Base-by-base conservation (phyloP, 2,797 vertebrate genomes). In the Gymnothorax reevesii region DNA sequence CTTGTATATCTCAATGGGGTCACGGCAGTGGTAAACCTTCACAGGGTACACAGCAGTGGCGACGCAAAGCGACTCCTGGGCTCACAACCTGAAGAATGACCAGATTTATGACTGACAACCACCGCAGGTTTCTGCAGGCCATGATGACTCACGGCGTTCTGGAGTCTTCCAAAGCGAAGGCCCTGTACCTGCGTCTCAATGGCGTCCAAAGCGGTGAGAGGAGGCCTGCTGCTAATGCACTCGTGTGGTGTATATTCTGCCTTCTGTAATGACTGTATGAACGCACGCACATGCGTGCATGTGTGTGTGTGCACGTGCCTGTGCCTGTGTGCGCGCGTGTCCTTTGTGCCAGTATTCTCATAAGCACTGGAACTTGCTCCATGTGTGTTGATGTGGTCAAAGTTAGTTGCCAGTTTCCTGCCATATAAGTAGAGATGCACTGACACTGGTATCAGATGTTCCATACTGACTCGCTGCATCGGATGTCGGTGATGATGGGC, bases 101-200 rank as follows among this genome's bases (percentile, higher is more conserved):
- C 0, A 91, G 92, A 33, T 86, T 89, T 73, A 96, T 98, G 94
- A 97, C 94, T 0, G 93, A 98, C 25, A 94, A 96, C 85, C 98
- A 99, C 77, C 96, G 96, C 4, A 94, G 96, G 20, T 99, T 99
- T 90, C 91, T 99, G 0, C 98, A 99, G 88, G 89, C 95, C 84
- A 93, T 99, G 90, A 98, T 99, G 97, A 93, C 92, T 33, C 94
- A 92, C 0, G 97, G 97, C 0, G 96, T 98, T 86, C 90, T 97
- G 66, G 95, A 97, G 87, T 95, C 94, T 0, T 89, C 92, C 0
- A 94, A 92, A 0, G 94, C 96, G 0, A 93, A 83, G 85, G 90
- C 88, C 0, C 87, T 98, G 54, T 93, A 97, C 88, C 94, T 87
- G 15, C 91, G 92, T 79, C 98, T 97, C 89, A 98, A 98, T 89